A percentile compares a stretch with the other conserved stretches of the same genome.
phyloP scores from a whole-genome alignment of 2,797 vertebrate species.

The Chaenodraco wilsoni region DNA sequence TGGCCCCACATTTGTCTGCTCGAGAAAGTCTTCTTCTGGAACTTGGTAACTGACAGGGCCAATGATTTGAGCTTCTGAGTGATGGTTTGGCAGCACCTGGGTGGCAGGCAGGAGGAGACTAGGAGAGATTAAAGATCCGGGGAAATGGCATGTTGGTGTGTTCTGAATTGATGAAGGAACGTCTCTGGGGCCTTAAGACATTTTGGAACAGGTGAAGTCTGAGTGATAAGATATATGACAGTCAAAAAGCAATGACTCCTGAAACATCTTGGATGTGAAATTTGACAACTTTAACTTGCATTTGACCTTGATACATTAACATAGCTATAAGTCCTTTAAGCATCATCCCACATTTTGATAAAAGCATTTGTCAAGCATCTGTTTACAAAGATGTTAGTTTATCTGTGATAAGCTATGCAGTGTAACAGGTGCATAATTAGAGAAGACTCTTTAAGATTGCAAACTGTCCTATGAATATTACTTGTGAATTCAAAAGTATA shows the following conservation, averaged over 20 bases:
- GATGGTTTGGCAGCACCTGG: constrained; percentile 48
- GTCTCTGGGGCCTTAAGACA: constrained; percentile 5
- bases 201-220: constrained; percentile 2
- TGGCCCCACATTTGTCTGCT: constrained; percentile 51
- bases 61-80: constrained; percentile 57
- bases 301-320: background rate
- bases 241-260: background rate
- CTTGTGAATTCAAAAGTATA: background rate
- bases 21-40: constrained; percentile 19
- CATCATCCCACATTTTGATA: background rate
- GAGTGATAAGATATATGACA: background rate
- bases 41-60: constrained; percentile 59
- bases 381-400: background rate
- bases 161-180: constrained; percentile 32
- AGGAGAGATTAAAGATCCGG: constrained; percentile 47
- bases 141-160: constrained; percentile 19
- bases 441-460: background rate
- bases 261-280: constrained; percentile 4
- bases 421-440: background rate
- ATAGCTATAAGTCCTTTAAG: background rate
- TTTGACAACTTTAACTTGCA: constrained; percentile 9
- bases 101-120: constrained; percentile 47
- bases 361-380: background rate
- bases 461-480: background rate
- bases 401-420: background rate